These are phyloP conservation scores for Verasper variegatus DNA, from an alignment of 2,113 vertebrate genomes.

Conservation along the genomic window DNA sequence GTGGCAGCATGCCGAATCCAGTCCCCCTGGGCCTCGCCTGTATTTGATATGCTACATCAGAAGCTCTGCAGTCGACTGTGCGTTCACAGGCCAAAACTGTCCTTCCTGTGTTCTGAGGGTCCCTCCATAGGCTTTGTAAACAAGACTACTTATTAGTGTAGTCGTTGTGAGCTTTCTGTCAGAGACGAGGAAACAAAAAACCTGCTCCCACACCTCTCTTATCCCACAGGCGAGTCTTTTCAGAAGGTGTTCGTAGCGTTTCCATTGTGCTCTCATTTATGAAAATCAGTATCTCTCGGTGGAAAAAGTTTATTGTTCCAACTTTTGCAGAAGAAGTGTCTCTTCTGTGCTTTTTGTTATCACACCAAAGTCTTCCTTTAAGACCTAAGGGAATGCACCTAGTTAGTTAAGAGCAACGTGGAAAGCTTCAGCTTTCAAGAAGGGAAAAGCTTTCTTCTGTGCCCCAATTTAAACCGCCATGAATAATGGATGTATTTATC, in stretches of 20 bases:
- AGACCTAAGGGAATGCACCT: constrained; percentile 67
- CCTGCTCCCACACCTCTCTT: constrained; percentile 25
- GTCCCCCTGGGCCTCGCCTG: constrained; percentile 47
- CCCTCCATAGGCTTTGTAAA: constrained; percentile 71
- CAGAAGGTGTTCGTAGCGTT: constrained; percentile 25
- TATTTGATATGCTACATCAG: constrained; percentile 72
- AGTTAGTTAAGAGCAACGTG: constrained; percentile 70
- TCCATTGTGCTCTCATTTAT: constrained; percentile 67
- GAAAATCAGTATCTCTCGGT: constrained; percentile 56
- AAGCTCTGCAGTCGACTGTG: constrained; percentile 43
- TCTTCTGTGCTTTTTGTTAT: constrained; percentile 54
- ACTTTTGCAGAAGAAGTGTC: constrained; percentile 53
- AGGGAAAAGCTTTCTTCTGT: constrained; percentile 48
- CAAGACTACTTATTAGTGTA: constrained; percentile 72
- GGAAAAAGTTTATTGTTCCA: constrained; percentile 59
- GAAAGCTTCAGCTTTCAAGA: constrained; percentile 62
- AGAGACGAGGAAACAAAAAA: constrained; percentile 51
- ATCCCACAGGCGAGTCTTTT: constrained; percentile 60
- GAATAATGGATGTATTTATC: constrained; percentile 67
- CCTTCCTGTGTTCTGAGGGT: constrained; percentile 51
- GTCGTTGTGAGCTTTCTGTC: constrained; percentile 58
- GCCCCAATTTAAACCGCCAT: constrained; percentile 67
- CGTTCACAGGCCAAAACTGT: constrained; percentile 47
- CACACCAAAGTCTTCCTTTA: constrained; percentile 60
- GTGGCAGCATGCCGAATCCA: constrained; percentile 57